These are phyloP conservation scores for Limosa lapponica DNA, from an alignment of 2,797 vertebrate species.

Conservation along the genomic window DNA sequence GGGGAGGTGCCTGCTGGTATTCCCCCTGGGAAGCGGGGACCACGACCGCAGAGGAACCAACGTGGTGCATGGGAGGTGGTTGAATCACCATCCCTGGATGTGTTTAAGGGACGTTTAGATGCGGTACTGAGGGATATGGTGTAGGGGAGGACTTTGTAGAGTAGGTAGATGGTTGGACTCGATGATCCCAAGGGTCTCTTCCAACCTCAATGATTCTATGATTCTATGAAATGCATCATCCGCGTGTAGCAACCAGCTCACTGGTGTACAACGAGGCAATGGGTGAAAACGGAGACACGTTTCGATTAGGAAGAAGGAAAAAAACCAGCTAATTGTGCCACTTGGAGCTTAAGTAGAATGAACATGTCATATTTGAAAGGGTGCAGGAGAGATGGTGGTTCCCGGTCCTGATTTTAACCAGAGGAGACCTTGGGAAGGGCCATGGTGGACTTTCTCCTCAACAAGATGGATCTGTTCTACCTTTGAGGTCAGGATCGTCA, in stretches of 20 bases:
- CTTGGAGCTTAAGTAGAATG: not conserved
- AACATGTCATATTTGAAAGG: not conserved
- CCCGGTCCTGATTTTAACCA: not conserved
- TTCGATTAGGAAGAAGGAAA: not conserved
- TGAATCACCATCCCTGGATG: no score
- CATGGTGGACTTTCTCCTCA: not conserved
- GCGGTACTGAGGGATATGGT: no score
- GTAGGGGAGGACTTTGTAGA: no score
- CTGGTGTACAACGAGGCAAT: rapidly evolving
- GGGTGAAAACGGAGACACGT: rapidly evolving
- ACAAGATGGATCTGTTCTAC: not conserved
- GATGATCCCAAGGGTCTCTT: no score
- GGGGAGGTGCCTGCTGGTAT: not conserved
- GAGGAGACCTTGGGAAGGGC: not conserved
- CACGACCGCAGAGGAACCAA: not conserved
- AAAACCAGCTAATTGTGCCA: not conserved
- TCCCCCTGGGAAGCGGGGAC: not conserved
- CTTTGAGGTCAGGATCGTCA: rapidly evolving
- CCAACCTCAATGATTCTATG: no score
- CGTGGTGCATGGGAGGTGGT: no score
- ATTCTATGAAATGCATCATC: rapidly evolving
- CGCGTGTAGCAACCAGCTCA: not conserved
- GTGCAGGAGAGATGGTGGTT: not conserved
- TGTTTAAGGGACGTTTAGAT: no score
- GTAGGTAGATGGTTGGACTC: no score